A percentile compares a stretch with the other conserved stretches of the same genome.
Evolutionary conservation across 1,140 invertebrate species (phyloP).

Genomic region (Steinernema khuongi): DNA sequence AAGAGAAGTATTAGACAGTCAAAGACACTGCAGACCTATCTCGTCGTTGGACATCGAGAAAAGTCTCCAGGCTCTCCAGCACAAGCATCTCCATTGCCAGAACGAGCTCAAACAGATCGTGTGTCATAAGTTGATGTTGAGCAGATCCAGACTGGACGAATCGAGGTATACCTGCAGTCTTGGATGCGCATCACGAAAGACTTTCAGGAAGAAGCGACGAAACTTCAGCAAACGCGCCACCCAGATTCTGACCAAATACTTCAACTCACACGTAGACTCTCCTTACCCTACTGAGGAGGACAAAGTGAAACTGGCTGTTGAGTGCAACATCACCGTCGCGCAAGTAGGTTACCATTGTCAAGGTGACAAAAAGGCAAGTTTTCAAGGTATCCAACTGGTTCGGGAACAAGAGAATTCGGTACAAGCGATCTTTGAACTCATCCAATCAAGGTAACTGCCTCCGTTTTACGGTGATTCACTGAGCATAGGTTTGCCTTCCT

Average conservation of each 20-base stretch:
- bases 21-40: background rate
- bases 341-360: background rate
- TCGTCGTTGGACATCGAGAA: background rate
- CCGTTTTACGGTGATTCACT: background rate
- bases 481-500: background rate
- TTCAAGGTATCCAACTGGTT: constrained; percentile 5
- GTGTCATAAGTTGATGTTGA: background rate
- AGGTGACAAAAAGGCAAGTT: background rate
- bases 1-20: background rate
- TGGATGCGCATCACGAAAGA: background rate
- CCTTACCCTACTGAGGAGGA: background rate
- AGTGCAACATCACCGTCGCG: constrained; percentile 7
- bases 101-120: background rate
- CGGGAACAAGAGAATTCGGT: background rate
- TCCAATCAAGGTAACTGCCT: background rate
- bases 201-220: background rate
- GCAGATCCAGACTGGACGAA: background rate
- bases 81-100: background rate
- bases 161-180: background rate
- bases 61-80: background rate
- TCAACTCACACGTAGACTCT: constrained; percentile 3
- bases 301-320: background rate
- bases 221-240: constrained; percentile 3
- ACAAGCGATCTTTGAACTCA: background rate
- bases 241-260: background rate